Evolutionary conservation across 1,140 invertebrate genomes (phyloP).

Genomic region (Tetramorium parvispinum): DNA sequence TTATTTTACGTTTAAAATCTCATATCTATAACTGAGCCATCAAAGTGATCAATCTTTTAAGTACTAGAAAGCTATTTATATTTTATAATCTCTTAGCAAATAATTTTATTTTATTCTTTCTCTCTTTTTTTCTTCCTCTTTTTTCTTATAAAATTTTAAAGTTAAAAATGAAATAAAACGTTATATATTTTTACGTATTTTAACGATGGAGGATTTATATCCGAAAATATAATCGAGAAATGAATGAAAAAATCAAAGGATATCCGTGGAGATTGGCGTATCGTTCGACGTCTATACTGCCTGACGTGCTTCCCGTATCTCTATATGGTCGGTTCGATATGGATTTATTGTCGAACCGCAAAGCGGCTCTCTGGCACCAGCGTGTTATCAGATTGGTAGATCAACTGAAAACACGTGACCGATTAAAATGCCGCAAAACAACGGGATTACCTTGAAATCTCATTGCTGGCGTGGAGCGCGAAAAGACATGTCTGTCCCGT

Average conservation of each 20-base stretch:
- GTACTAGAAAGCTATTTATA: background rate
- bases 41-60: background rate
- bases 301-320: background rate
- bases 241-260: background rate
- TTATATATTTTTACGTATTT: background rate
- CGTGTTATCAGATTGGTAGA: slow-evolving; percentile 48
- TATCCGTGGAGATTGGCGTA: background rate
- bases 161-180: background rate
- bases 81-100: background rate
- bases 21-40: background rate
- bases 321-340: slow-evolving; percentile 38
- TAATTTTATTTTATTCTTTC: background rate
- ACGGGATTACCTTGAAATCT: slow-evolving; percentile 49
- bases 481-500: slow-evolving; percentile 15
- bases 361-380: slow-evolving; percentile 28
- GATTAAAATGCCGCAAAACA: slow-evolving; percentile 60
- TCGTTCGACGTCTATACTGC: background rate
- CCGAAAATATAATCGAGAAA: background rate
- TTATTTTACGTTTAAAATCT: background rate
- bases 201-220: background rate
- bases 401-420: slow-evolving; percentile 56
- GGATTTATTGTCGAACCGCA: slow-evolving; percentile 44
- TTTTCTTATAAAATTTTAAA: background rate
- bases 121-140: background rate
- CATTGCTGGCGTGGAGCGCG: slow-evolving; percentile 5